Base-by-base conservation (phyloP, 92 coral and sea anemone species). In the Porites lobata region DNA sequence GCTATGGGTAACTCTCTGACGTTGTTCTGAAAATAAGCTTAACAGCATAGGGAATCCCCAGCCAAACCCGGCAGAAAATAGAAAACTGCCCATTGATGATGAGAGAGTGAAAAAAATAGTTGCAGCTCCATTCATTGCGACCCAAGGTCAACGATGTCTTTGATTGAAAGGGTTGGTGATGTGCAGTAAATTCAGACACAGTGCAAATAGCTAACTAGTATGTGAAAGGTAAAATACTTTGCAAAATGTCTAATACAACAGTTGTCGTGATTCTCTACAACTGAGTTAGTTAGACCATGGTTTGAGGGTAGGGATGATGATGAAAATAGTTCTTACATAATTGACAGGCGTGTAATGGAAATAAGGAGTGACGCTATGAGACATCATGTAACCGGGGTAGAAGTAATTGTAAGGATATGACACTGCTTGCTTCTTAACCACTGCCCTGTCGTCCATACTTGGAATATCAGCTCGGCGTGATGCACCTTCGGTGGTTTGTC, bases 371-470 rank as follows among this genome's bases (percentile, higher is more conserved):
- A 65, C 63, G 24, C 84, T 77, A 19, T 85, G 89, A 0, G 89
- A 50, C 89, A 66, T 76, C 83, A 65, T 67, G 75, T 65, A 85
- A 5, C 70, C 59, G 1, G 89, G 84, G 58, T 76, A 78, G 32
- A 56, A 15, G 53, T 77, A 89, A 63, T 84, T 80, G 61, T 75
- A 82, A 10, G 98, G 98, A 56, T 93, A 95, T n/a, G 98, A 85
- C 11, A 95, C 94, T 9, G 96, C 90, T 57, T 95, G 98, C 62
- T 95, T 95, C 91, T 95, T 95, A 62, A 68, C 63, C 61, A 54
- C 69, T 50, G 76, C 71, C 20, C 18, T 15, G 1, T 73, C 84
- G 52, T 62, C 52, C 65, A 54, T 32, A 6, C 67, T 51, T 2
- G 96, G 96, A 51, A 93, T 93, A 51, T 90, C 72, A 50, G 86